Percentiles rank a stretch among this genome's conserved stretches.
Evolutionary conservation across 2,797 vertebrate species (phyloP).

Genomic region (Chloroceryle inda): DNA sequence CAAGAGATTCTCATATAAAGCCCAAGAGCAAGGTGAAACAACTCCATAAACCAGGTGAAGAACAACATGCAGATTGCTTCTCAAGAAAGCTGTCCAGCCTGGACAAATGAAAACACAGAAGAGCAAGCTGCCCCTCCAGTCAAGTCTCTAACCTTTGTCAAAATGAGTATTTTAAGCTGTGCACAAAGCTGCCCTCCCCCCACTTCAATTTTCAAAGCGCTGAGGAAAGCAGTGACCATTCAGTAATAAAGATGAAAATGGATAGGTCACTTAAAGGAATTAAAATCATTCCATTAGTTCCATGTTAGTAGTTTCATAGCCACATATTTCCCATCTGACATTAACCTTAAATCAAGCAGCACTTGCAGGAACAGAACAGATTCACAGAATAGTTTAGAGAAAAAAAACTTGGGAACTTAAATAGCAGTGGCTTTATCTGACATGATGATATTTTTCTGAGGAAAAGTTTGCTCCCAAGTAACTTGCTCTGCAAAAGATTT

Average conservation of each 20-base stretch:
- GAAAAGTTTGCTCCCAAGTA: neutral
- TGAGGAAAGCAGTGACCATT: neutral
- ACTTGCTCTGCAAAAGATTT: neutral
- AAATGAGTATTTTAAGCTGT: neutral
- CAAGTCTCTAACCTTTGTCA: neutral
- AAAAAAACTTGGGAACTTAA: neutral
- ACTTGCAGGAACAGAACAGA: neutral
- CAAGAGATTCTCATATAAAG: neutral
- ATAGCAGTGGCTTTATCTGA: neutral
- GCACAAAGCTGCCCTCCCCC: neutral
- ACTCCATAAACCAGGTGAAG: neutral
- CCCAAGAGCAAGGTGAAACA: neutral
- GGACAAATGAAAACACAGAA: neutral
- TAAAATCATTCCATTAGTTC: constrained; percentile 34
- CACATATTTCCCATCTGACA: neutral
- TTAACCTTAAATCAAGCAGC: constrained; percentile 35
- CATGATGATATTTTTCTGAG: neutral
- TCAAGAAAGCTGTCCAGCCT: neutral
- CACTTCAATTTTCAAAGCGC: constrained; percentile 2
- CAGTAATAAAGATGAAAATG: constrained; percentile 43
- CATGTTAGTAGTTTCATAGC: constrained; percentile 32
- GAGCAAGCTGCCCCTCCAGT: neutral
- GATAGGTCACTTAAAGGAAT: constrained; percentile 42
- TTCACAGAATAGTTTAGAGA: neutral
- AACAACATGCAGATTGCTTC: neutral